Base-by-base conservation (phyloP, 2,113 vertebrate species). In the Origma solitaria region DNA sequence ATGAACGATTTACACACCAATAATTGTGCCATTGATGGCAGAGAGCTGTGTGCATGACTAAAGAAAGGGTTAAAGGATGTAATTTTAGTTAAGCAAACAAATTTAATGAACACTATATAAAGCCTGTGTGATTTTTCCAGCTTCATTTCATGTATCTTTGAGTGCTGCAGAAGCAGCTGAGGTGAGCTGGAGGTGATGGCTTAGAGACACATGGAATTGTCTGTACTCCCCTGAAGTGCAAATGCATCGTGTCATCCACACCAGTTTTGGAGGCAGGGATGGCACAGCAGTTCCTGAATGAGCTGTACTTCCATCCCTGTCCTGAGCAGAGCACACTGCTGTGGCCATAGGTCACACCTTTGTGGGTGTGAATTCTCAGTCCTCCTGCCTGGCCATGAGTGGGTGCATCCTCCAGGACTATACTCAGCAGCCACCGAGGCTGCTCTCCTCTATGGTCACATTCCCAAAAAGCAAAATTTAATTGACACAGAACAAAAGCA, bases 401-500 rank as follows among this genome's bases (percentile, higher is more conserved):
- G 2, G 14, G 9, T 58, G 13, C 17, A 31, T 91, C 37, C 19
- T 76, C 23, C 71, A 2, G 1, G n/a, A 68, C 51, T 1, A 1
- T 72, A 47, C 69, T 78, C 69, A 86, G 69, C 37, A 77, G 50
- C 51, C 4, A 4, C 33, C 2, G 1, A 3, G 5, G 44, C n/a
- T 2, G 0, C 58, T 90, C 27, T 54, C 7, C 10, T 85, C 51
- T 47, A 1, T 2, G 2, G 22, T 40, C 6, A 0, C 24, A 5
- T n/a, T 92, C n/a, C n/a, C n/a, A 19, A 61, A 82, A 89, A 57
- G 30, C 60, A 33, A 56, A 44, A 60, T 64, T 9, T 77, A 20
- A 47, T 68, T 73, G 28, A 15, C 53, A 65, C 28, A 61, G n/a
- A 80, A 64, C 22, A 69, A 76, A 88, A 62, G 16, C 1, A 1